Percentiles rank a stretch among this genome's conserved stretches.
Evolutionary conservation across 2,113 vertebrate species (phyloP).

Genomic region (Clupea harengus): DNA sequence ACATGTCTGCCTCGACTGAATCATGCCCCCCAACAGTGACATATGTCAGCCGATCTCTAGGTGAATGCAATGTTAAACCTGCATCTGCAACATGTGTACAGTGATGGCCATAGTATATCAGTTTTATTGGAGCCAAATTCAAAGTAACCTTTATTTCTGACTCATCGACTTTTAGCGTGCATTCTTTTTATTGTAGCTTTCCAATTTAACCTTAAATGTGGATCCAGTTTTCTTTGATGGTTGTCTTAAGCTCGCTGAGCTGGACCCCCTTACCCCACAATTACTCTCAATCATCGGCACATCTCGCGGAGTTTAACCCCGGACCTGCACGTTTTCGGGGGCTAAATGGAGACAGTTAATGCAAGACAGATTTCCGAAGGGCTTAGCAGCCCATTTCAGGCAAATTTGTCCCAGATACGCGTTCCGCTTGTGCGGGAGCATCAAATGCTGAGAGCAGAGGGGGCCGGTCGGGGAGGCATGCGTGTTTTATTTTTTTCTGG

Average conservation of each 20-base stretch:
- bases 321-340: slow-evolving; percentile 51
- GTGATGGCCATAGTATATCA: background rate
- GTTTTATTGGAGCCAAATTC: background rate
- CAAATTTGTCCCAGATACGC: slow-evolving; percentile 50
- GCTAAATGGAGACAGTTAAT: slow-evolving; percentile 67
- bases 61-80: background rate
- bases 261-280: slow-evolving; percentile 55
- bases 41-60: background rate
- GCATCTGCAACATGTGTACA: background rate
- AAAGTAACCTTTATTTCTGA: background rate
- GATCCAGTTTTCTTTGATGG: slow-evolving; percentile 33
- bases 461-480: background rate
- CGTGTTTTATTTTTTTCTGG: background rate
- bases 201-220: slow-evolving; percentile 10
- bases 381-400: slow-evolving; percentile 43
- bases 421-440: slow-evolving; percentile 13
- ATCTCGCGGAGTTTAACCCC: slow-evolving; percentile 53
- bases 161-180: background rate
- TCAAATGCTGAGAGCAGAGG: background rate
- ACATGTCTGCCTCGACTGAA: background rate
- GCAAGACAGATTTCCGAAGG: slow-evolving; percentile 53
- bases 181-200: background rate
- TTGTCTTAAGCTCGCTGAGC: slow-evolving; percentile 45
- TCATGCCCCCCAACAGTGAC: background rate
- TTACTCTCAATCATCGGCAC: slow-evolving; percentile 58